A percentile compares a stretch with the other conserved stretches of the same genome.
These are phyloP conservation scores for Jaculus jaculus DNA, from an alignment of 2,113 vertebrate genomes.

Conservation along the genomic window DNA sequence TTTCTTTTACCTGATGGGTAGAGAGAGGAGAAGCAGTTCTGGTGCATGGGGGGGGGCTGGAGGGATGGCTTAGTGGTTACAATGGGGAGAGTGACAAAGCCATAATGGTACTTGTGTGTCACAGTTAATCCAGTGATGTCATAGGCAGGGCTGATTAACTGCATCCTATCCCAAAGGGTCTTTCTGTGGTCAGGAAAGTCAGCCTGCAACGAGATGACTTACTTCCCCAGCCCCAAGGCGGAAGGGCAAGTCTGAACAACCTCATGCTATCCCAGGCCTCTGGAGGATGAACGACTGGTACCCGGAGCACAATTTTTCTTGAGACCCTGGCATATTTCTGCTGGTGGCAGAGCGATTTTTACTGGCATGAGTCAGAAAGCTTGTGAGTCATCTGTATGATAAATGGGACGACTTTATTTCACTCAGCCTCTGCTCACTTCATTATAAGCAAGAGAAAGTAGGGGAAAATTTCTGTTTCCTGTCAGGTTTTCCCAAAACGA, in stretches of 20 bases:
- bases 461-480: constrained; percentile 80
- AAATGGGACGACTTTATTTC: constrained; percentile 83
- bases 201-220: constrained; percentile 64
- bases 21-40: constrained; percentile 43
- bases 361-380: constrained; percentile 82
- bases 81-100: constrained; percentile 25
- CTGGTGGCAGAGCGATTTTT: constrained; percentile 73
- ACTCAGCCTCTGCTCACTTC: constrained; percentile 82
- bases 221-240: constrained; percentile 60
- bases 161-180: not conserved
- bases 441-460: constrained; percentile 78
- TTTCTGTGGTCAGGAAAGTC: constrained; percentile 63
- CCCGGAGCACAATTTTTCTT: constrained; percentile 72
- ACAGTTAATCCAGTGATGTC: constrained; percentile 67
- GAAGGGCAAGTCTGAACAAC: constrained; percentile 66
- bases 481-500: constrained; percentile 82
- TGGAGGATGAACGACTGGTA: not conserved
- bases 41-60: too few relatives aligned
- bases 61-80: too few relatives aligned
- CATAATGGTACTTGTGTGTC: constrained; percentile 39
- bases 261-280: constrained; percentile 38
- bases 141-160: constrained; percentile 63
- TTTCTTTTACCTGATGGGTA: constrained; percentile 56
- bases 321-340: constrained; percentile 74
- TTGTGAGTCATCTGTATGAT: constrained; percentile 81